These are phyloP conservation scores for Nymphicus hollandicus DNA, from an alignment of 2,113 vertebrate species.

Conservation along the genomic window DNA sequence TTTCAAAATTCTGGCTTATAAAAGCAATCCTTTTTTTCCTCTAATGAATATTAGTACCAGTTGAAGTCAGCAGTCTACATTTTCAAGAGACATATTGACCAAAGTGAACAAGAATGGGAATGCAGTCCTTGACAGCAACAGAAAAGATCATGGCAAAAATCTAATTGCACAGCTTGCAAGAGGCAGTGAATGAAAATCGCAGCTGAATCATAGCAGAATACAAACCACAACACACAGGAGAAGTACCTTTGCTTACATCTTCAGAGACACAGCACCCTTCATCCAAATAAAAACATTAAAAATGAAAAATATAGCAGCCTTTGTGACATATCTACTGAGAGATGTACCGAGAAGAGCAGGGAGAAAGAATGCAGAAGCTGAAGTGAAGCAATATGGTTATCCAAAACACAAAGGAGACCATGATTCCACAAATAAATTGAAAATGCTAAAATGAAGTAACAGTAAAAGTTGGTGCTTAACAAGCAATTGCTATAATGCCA, in stretches of 20 bases:
- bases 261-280: background rate
- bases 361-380: background rate
- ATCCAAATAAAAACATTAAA: background rate
- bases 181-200: background rate
- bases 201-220: background rate
- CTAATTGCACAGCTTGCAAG: background rate
- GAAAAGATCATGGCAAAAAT: background rate
- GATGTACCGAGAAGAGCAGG: background rate
- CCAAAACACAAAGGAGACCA: background rate
- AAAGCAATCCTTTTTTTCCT: background rate
- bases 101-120: background rate
- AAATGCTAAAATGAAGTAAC: background rate
- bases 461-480: background rate
- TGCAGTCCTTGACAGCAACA: background rate
- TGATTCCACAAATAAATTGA: background rate
- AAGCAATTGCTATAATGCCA: background rate
- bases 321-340: background rate
- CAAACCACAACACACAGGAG: background rate
- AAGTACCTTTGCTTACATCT: background rate
- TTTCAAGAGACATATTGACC: background rate
- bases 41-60: background rate
- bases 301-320: background rate
- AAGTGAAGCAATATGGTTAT: background rate
- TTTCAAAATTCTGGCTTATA: background rate
- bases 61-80: background rate